Base-by-base conservation (phyloP, 2,797 vertebrate species). In the Pantherophis alleghaniensis region DNA sequence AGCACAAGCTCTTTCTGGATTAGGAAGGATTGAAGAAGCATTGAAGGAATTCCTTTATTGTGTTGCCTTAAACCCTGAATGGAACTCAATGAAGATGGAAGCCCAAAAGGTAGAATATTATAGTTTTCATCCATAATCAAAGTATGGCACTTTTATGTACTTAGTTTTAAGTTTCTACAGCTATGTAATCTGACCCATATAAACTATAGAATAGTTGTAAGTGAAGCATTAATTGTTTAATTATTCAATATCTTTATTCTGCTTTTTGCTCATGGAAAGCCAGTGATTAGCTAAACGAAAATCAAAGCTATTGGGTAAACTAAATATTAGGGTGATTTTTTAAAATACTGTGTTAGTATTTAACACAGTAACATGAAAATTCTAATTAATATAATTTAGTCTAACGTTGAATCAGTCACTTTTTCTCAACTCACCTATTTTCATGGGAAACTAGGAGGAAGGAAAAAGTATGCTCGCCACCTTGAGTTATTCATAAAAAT, bases 31-130 rank as follows among this genome's bases (percentile, higher is more conserved):
- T 1, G 98, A 98, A 69, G 98, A 99, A 96, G 98, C 98, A 86
- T 96, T 99, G 96, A 98, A 98, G 97, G 98, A 99, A 88, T 98
- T 98, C 97, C 97, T 99, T n/a, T 94, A 98, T 91, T 99, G 98
- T 95, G 97, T 98, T 96, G 98, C 98, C 26, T 97, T 99, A 95
- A 99, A 98, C 96, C 99, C 98, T 2, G 96, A 98, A 93, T 98
- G 98, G 98, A 98, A 97, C 96, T 97, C 97, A 95, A 98, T 98
- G 94, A 99, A 98, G 97, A 97, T 98, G 95, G 98, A 99, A 97
- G 98, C 98, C 93, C 98, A 99, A 96, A 99, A 98, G 98, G 98
- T 99, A 97, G 32, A 60, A 87, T 89, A 56, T 0, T 91, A 1
- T 94, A 94, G 94, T 20, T 47, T 9, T 28, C 37, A 0, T 18